A percentile compares a stretch with the other conserved stretches of the same genome.
phyloP scores from a whole-genome alignment of 2,888 invertebrate species.

The Ophion obscuratus region DNA sequence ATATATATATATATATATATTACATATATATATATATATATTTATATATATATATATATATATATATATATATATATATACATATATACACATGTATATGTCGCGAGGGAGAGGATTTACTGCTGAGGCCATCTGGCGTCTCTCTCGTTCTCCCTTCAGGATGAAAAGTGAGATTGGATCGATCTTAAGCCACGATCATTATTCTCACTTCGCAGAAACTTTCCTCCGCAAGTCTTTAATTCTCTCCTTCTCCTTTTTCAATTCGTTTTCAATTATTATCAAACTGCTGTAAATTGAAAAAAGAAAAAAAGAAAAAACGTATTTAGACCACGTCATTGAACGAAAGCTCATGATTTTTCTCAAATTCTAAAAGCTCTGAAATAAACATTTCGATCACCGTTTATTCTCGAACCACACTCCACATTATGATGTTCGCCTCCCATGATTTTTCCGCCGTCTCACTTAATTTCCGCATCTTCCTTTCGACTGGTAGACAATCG shows the following conservation, averaged over 20 bases:
- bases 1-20: slow-evolving; percentile 6
- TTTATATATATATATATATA: slow-evolving; percentile 31
- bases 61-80: slow-evolving; percentile 16
- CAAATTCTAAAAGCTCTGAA: no score
- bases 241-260: background rate
- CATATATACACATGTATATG: slow-evolving; percentile 17
- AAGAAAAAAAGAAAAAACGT: no score
- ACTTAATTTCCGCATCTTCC: slow-evolving; percentile 24
- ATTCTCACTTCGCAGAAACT: slow-evolving; percentile 76
- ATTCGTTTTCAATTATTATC: background rate
- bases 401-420: background rate
- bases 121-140: slow-evolving; percentile 28
- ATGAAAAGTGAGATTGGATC: slow-evolving; percentile 63
- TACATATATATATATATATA: slow-evolving; percentile 10
- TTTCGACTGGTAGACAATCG: slow-evolving; percentile 52
- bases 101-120: slow-evolving; percentile 56
- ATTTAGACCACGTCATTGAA: no score
- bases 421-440: background rate
- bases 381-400: no score
- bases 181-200: slow-evolving; percentile 71
- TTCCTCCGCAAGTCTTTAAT: slow-evolving; percentile 60
- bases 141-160: slow-evolving; percentile 15
- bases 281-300: background rate
- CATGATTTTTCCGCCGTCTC: background rate
- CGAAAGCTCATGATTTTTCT: no score